Evolutionary conservation across 2,888 invertebrate species (phyloP).

Genomic region (Trissonchulus sp.): DNA sequence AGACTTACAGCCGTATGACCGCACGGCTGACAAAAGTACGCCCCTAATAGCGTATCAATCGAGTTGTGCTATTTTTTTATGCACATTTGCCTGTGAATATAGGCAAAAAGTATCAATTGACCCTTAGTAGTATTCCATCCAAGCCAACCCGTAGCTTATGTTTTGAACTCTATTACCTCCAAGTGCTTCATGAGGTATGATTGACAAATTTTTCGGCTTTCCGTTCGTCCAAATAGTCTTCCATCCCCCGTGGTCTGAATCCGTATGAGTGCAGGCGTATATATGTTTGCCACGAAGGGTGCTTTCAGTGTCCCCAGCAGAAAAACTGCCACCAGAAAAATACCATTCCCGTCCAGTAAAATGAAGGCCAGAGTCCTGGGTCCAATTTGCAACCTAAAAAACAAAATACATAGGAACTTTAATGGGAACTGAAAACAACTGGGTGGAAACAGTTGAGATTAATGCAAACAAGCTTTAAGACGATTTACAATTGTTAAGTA

Average conservation of each 20-base stretch:
- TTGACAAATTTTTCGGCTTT: background rate
- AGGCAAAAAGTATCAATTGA: conserved; percentile 1
- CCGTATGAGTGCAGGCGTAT: conserved; percentile 14
- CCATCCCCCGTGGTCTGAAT: conserved; percentile 15
- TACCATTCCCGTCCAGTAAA: background rate
- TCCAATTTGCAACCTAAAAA: conserved; percentile 28
- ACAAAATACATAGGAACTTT: too few relatives aligned
- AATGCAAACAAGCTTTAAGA: too few relatives aligned
- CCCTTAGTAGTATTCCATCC: too few relatives aligned
- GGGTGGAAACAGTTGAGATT: too few relatives aligned
- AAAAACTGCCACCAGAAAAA: background rate
- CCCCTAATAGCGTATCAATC: too few relatives aligned
- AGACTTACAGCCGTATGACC: too few relatives aligned
- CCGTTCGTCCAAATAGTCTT: background rate
- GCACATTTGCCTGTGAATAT: too few relatives aligned
- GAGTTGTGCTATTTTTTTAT: too few relatives aligned
- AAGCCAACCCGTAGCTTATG: too few relatives aligned
- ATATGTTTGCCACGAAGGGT: background rate
- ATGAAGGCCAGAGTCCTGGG: conserved; percentile 15
- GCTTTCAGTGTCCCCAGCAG: background rate
- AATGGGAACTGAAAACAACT: too few relatives aligned
- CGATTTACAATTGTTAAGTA: too few relatives aligned
- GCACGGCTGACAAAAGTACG: too few relatives aligned
- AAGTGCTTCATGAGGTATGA: background rate
- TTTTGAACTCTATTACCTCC: background rate